Evolutionary conservation across 2,888 invertebrate genomes (phyloP).

Genomic region (Bombylius discolor): DNA sequence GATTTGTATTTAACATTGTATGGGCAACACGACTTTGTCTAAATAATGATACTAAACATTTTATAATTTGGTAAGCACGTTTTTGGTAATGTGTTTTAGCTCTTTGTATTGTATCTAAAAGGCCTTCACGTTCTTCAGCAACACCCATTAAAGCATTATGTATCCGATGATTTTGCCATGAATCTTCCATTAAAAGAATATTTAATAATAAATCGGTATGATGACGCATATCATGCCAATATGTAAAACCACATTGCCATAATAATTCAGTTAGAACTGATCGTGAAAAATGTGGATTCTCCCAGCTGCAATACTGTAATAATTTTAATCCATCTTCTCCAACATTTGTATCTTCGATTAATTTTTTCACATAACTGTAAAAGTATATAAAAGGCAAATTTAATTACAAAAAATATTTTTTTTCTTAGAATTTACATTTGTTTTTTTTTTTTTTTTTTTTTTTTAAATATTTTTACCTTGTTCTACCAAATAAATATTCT

Average conservation of each 20-base stretch:
- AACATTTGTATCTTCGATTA: slow-evolving; percentile 86
- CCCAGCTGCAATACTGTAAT: slow-evolving; percentile 91
- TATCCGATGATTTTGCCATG: slow-evolving; percentile 90
- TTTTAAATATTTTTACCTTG: slow-evolving; percentile 43
- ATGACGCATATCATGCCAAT: slow-evolving; percentile 86
- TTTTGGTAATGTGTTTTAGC: slow-evolving; percentile 93
- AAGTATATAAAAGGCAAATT: background rate
- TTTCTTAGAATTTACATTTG: too few species aligned
- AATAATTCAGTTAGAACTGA: slow-evolving; percentile 78
- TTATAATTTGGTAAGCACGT: slow-evolving; percentile 92
- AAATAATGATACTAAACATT: slow-evolving; percentile 85
- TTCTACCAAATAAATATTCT: slow-evolving; percentile 69
- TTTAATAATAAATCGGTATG: slow-evolving; percentile 81
- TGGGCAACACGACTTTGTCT: slow-evolving; percentile 70
- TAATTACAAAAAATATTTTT: slow-evolving; percentile 15
- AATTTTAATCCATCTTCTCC: slow-evolving; percentile 84
- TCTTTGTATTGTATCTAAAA: slow-evolving; percentile 83
- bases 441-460: background rate
- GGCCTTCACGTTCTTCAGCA: slow-evolving; percentile 76
- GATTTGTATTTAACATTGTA: slow-evolving; percentile 62
- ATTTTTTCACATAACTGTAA: slow-evolving; percentile 75
- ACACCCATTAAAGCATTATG: slow-evolving; percentile 83
- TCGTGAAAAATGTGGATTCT: slow-evolving; percentile 87
- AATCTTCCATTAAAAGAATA: slow-evolving; percentile 81
- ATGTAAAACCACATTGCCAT: slow-evolving; percentile 79